Percentiles rank a stretch among this genome's conserved stretches.
Evolutionary conservation across 2,888 invertebrate species (phyloP).

Genomic region (Hemistola chrysoprasaria): DNA sequence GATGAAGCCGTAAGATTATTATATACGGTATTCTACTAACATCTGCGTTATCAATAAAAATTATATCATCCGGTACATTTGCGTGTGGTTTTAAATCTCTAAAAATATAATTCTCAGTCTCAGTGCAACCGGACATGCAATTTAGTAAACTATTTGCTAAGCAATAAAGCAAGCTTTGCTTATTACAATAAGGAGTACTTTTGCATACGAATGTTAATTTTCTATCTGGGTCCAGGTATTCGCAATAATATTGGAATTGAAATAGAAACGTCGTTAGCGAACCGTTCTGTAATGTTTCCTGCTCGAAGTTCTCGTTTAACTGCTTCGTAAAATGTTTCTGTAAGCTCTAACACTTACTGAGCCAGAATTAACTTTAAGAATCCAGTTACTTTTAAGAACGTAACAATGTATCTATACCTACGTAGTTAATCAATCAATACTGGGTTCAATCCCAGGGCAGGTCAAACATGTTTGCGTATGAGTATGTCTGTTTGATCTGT

Average conservation of each 20-base stretch:
- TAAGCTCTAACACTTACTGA: too few species aligned
- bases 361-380: background rate
- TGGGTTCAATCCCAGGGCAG: too few species aligned
- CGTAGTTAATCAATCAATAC: too few species aligned
- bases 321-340: background rate
- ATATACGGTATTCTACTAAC: too few species aligned
- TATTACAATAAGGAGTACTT: slow-evolving; percentile 3
- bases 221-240: slow-evolving; percentile 34
- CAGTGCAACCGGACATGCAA: slow-evolving; percentile 21
- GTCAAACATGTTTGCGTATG: too few species aligned
- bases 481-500: too few species aligned
- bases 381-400: background rate
- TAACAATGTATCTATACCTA: too few species aligned
- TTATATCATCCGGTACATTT: too few species aligned
- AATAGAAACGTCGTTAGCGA: slow-evolving; percentile 43
- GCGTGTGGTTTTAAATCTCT: too few species aligned
- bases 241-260: slow-evolving; percentile 42
- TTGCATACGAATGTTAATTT: slow-evolving; percentile 11
- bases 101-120: too few species aligned
- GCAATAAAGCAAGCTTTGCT: slow-evolving; percentile 20
- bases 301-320: slow-evolving; percentile 20
- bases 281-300: slow-evolving; percentile 36
- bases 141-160: slow-evolving; percentile 29
- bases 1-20: too few species aligned
- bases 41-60: too few species aligned